Base-by-base conservation (phyloP, 2,888 invertebrate species). In the Xestoiulus laeticollis region DNA sequence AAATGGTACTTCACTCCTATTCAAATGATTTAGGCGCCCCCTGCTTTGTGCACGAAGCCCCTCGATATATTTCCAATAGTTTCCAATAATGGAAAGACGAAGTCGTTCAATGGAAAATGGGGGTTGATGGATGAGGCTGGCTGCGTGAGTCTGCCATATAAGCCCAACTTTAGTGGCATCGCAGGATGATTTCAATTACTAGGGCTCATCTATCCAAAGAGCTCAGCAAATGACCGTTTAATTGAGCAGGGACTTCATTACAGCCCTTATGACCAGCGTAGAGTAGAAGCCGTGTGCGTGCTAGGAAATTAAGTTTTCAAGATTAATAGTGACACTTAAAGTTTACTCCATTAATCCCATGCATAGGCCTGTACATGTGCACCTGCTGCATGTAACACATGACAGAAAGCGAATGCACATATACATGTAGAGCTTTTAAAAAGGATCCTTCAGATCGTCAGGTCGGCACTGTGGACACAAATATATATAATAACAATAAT, bases 1-100 rank as follows among this genome's bases (percentile, higher is more conserved):
- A 78, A 78, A 78, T 78, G 78, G 78, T 78, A 78, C 78, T 78
- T 78, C 78, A 78, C 78, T 78, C 78, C 78, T 78, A 78, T 78
- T 78, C 78, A 78, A 78, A 78, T 78, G 78, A 78, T 78, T 78
- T 78, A 78, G 78, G 78, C 78, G 78, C 78, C 78, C 78, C 78
- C 78, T 78, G 78, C 78, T 78, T 78, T 78, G 78, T 78, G 78
- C 30, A 30, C 78, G 78, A 78, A 78, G 78, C 78, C 78, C 78
- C 78, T 30, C 78, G 78, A 78, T 78, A 78, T 78, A 78, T 78
- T 78, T 78, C 78, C 78, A 78, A 78, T 78, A 78, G 78, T 78
- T 78, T 78, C 78, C 78, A 78, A 78, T 78, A 78, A 78, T 78
- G 78, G 78, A 78, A 78, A 78, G 78, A 78, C 78, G 78, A 78